Conservation (phyloP, 2,888 invertebrate genomes). For the Callosobruchus maculatus region DNA sequence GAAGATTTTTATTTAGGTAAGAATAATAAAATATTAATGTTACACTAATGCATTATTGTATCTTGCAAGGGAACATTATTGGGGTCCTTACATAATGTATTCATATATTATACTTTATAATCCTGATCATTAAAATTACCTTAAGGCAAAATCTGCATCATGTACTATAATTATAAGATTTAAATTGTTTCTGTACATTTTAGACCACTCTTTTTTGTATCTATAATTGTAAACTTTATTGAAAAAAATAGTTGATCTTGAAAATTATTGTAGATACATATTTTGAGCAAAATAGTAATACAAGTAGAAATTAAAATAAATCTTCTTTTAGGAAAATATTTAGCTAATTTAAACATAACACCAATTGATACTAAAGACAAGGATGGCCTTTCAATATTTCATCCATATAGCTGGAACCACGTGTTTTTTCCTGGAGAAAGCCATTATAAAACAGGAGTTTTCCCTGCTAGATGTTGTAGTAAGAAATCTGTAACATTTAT, state of each 20-base stretch:
- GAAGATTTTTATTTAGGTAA: conserved; percentile 58
- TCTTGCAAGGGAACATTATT: too few relatives aligned
- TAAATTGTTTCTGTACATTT: too few relatives aligned
- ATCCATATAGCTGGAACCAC: conserved; percentile 51
- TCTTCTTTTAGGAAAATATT: conserved; percentile 51
- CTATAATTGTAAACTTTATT: too few relatives aligned
- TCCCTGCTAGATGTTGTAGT: conserved; percentile 55
- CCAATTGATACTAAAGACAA: conserved; percentile 54
- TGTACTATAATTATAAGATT: too few relatives aligned
- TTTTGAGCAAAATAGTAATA: too few relatives aligned
- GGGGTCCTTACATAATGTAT: not conserved
- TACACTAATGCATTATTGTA: not conserved
- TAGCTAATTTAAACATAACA: conserved; percentile 50
- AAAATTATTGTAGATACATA: too few relatives aligned
- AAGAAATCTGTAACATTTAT: conserved; percentile 52
- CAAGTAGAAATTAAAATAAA: not conserved
- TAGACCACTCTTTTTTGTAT: too few relatives aligned
- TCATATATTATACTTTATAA: too few relatives aligned
- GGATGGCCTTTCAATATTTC: conserved; percentile 51
- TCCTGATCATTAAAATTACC: too few relatives aligned
- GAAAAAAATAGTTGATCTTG: too few relatives aligned
- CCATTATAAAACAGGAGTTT: conserved; percentile 52
- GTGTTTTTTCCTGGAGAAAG: conserved; percentile 45
- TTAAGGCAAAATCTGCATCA: too few relatives aligned
- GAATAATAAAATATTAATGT: not conserved